These are phyloP conservation scores for Ciconia maguari DNA, from an alignment of 2,113 vertebrate genomes.

Conservation along the genomic window DNA sequence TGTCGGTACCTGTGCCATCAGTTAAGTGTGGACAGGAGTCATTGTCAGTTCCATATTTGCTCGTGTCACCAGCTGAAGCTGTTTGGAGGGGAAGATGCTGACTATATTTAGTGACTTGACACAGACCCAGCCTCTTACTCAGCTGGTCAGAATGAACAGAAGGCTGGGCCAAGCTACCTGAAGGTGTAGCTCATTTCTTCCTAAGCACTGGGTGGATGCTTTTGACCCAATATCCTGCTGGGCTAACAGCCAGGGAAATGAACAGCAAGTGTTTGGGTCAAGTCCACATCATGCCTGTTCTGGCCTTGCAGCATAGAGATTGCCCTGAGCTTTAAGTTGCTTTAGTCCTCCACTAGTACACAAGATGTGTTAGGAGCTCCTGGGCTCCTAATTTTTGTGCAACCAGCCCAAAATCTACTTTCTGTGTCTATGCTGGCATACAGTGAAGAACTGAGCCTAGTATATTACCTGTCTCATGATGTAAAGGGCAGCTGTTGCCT, in stretches of 20 bases:
- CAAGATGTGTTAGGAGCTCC: background rate
- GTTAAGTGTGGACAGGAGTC: background rate
- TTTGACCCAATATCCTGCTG: background rate
- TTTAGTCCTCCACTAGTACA: background rate
- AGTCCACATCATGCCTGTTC: background rate
- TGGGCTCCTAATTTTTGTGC: background rate
- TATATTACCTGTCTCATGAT: background rate
- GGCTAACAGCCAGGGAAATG: background rate
- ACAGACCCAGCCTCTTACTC: background rate
- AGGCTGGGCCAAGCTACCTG: background rate
- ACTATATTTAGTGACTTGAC: background rate
- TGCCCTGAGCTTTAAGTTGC: background rate
- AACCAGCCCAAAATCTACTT: background rate
- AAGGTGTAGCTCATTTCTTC: background rate
- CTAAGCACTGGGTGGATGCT: background rate
- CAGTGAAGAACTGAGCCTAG: background rate
- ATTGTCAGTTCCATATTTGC: background rate
- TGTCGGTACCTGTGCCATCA: background rate
- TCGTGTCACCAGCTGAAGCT: background rate
- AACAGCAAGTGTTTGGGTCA: background rate
- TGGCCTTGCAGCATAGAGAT: background rate
- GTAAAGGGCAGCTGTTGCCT: background rate
- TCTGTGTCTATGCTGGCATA: background rate
- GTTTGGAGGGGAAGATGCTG: background rate
- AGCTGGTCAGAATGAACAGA: background rate